Conservation (phyloP, 1,140 invertebrate species). For the Drosophila persimilis region DNA sequence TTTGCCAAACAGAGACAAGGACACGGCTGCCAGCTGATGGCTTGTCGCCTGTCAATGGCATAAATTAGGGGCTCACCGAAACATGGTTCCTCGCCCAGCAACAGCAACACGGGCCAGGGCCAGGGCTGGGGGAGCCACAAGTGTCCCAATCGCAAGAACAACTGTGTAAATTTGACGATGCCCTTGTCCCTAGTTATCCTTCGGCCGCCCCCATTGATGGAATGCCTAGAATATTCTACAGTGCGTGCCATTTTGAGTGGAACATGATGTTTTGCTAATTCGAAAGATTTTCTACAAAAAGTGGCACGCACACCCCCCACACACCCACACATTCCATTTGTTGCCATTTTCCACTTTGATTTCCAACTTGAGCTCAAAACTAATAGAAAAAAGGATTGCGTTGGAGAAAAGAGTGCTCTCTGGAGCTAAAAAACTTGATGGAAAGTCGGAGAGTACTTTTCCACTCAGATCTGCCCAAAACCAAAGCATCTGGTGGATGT, state of each 20-base stretch:
- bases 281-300: conserved; percentile 47
- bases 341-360: neutral
- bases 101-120: conserved; percentile 7
- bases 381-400: too few species aligned
- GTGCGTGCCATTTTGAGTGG: conserved; percentile 74
- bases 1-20: conserved; percentile 67
- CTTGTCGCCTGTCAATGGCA: conserved; percentile 55
- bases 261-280: conserved; percentile 82
- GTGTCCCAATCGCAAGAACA: conserved; percentile 55
- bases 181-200: conserved; percentile 44
- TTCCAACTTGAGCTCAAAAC: too few species aligned
- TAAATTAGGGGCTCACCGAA: conserved; percentile 60
- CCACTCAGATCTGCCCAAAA: too few species aligned
- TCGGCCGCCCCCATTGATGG: neutral
- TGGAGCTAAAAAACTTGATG: too few species aligned
- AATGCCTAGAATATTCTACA: conserved; percentile 58
- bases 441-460: too few species aligned
- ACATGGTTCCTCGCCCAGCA: conserved; percentile 46
- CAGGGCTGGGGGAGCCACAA: conserved; percentile 46
- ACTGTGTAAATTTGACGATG: conserved; percentile 67
- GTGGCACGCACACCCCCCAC: too few species aligned
- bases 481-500: neutral
- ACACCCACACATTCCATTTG: neutral
- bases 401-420: too few species aligned
- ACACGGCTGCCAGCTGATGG: conserved; percentile 11